Conservation (phyloP, 2,797 vertebrate genomes). For the Urocyon cinereoargenteus region DNA sequence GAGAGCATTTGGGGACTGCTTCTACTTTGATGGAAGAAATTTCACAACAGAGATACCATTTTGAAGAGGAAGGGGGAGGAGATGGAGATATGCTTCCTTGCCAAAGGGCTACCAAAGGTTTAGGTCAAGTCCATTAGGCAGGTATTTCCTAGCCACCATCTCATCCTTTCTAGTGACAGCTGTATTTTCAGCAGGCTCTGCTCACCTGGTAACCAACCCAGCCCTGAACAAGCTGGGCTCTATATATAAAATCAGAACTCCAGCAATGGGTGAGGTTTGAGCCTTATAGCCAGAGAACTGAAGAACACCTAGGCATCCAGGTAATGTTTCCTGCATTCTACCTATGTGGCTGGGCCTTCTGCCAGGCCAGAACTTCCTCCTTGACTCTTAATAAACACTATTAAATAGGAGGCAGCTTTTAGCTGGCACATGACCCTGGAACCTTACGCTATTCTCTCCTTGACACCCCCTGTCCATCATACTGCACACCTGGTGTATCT, state of each 20-base stretch:
- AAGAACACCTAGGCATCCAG: neutral
- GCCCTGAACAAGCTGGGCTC: neutral
- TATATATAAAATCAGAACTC: slow-evolving; percentile 15
- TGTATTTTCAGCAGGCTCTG: neutral
- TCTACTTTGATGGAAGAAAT: neutral
- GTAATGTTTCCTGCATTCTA: neutral
- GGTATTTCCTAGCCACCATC: neutral
- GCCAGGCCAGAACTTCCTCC: neutral
- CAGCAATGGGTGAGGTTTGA: neutral
- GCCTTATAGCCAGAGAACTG: neutral
- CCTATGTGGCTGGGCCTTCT: neutral
- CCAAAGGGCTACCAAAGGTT: neutral
- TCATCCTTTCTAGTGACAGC: neutral
- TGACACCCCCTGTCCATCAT: neutral
- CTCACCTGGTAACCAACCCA: neutral
- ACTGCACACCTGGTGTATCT: neutral
- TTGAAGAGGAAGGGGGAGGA: neutral
- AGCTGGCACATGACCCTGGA: neutral
- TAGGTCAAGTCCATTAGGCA: neutral
- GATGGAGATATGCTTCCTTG: neutral
- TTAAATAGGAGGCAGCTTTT: neutral
- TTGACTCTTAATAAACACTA: neutral
- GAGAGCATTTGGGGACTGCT: neutral
- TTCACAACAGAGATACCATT: neutral
- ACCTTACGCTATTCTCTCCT: neutral